Base-by-base conservation (phyloP, 2,797 vertebrate species). In the Ptychadena robeensis region DNA sequence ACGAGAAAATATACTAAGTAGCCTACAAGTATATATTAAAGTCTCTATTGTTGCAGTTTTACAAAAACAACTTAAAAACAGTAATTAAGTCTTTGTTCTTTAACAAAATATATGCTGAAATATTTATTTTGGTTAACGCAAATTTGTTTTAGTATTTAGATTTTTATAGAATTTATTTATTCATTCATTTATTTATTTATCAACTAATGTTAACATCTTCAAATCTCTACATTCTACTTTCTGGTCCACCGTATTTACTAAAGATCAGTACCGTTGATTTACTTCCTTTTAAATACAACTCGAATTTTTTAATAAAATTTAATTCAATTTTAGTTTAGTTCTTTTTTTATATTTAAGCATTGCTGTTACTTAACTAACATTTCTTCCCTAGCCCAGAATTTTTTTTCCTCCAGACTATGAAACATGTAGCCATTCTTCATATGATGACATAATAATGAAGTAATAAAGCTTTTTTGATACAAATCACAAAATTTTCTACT, bases 401-500 rank as follows among this genome's bases (percentile, higher is more conserved):
- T 7, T 38, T 7, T 35, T 37, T 69, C 35, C 35, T 69, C 9
- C 10, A 69, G 53, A 35, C 64, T 77, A 9, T 53, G 65, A 79
- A 79, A 48, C 32, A 44, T 59, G 31, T 44, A 69, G 40, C 28
- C n/a, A 79, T 34, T 37, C 57, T 18, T 27, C 31, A 32, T 68
- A 34, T 28, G 38, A 68, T 18, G 10, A 37, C n/a, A 30, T 53
- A 53, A n/a, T 22, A 53, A 53, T 53, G 14, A 79, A 32, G 38
- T 34, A 34, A 53, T 14, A 59, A 79, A 35, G 65, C 27, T 10
- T 57, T 35, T 63, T 40, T 12, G n/a, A 69, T 32, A 27, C 63
- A 31, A 67, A 67, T 78, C 44, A 44, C 44, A 61, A 61, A n/a
- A 72, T 57, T 65, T 70, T 63, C 22, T n/a, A 14, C 22, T 64